These are phyloP conservation scores for Apoda limacodes DNA, from an alignment of 2,888 invertebrate genomes.

Conservation along the genomic window DNA sequence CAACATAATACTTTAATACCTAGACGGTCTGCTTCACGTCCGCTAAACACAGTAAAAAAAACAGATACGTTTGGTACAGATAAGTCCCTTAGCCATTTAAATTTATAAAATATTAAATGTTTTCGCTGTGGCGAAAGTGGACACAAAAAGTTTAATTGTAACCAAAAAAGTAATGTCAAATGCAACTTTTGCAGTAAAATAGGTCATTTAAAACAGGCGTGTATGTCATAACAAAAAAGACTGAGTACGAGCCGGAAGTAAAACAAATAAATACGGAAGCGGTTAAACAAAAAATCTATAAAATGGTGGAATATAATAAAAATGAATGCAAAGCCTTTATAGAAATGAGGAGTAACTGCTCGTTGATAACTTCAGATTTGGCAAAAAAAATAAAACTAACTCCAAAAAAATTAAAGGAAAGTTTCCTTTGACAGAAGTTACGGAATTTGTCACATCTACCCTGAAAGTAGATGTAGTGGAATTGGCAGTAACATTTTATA, in stretches of 20 bases:
- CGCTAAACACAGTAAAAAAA: too few species aligned
- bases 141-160: constrained; percentile 11
- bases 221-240: constrained; percentile 14
- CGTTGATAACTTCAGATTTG: constrained; percentile 11
- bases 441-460: constrained; percentile 1
- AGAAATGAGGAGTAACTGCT: constrained; percentile 20
- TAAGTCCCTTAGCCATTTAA: too few species aligned
- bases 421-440: constrained; percentile 6
- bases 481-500: constrained; percentile 8
- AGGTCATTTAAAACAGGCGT: constrained; percentile 19
- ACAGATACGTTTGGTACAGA: too few species aligned
- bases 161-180: constrained; percentile 12
- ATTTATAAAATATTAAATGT: constrained; percentile 9
- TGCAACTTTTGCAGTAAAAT: constrained; percentile 18
- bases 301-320: constrained; percentile 12
- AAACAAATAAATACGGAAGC: constrained; percentile 12
- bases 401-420: constrained; percentile 4
- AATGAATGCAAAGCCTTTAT: constrained; percentile 14
- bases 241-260: constrained; percentile 20
- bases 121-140: constrained; percentile 15
- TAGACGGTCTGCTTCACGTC: too few species aligned
- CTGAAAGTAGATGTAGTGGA: constrained; percentile 15
- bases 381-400: constrained; percentile 6
- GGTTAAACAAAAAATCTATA: constrained; percentile 16
- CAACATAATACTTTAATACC: constrained; percentile 3